Base-by-base conservation (phyloP, 2,888 invertebrate species). In the Tiliacea aurago region DNA sequence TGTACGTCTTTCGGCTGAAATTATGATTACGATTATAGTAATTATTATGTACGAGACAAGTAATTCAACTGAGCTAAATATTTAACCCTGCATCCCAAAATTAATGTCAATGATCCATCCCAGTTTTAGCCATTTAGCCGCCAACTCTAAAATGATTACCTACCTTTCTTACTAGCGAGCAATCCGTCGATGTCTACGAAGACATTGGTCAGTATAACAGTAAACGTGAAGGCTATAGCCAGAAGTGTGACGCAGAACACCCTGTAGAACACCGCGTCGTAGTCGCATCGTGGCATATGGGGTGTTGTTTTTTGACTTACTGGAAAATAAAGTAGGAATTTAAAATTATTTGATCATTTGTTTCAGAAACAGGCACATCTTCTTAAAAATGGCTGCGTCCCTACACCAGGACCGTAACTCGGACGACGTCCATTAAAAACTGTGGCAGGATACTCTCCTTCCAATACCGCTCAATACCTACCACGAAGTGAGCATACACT, bases 151-250 rank as follows among this genome's bases (percentile, higher is more conserved):
- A 56, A 51, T 47, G 2, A 11, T 15, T 66, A 28, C 23, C 88
- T 56, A 93, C 92, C 88, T 87, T 87, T 89, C 61, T 92, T 93
- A 10, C 84, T 89, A 0, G 87, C 83, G 18, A 95, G 74, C 15
- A 95, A 55, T 0, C 93, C 92, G 77, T 96, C 95, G 18, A 96
- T 94, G 66, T 96, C 95, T 3, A 96, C 87, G 64, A 95, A 96
- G 0, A 95, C 94, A 59, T 95, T 94, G 0, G 95, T 94, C 65
- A 96, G 81, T 55, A 95, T 94, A 23, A 95, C 86, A 0, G 94
- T 94, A 61, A 96, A 95, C 0, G 92, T 91, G 67, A 95, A 89
- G 0, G 94, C 94, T 3, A 93, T 89, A 0, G 86, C 90, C 18
- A 96, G 86, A 7, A 95, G 89, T 0, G 94, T 92, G 41, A 93